phyloP scores from a whole-genome alignment of 2,113 vertebrate genomes.

The Cottus gobio region DNA sequence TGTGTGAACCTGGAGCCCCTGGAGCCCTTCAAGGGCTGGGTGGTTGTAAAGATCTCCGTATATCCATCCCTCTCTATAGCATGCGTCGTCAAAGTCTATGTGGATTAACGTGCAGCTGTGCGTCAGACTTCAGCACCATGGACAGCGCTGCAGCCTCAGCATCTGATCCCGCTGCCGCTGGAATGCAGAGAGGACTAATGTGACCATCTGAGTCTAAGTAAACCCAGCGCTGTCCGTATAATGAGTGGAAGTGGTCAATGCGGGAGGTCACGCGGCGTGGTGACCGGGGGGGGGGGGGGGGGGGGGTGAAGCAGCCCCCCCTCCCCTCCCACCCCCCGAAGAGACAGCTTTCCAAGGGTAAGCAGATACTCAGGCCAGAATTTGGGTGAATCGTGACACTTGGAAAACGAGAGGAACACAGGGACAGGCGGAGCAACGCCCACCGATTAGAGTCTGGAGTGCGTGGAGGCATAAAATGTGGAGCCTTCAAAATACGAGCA shows the following conservation, averaged over 20 bases:
- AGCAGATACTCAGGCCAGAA: constrained; percentile 19
- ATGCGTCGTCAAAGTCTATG: neutral
- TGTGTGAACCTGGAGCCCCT: neutral
- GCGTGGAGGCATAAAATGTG: constrained; percentile 47
- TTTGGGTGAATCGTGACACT: constrained; percentile 69
- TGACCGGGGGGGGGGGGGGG: neutral
- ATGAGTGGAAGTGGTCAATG: constrained; percentile 66
- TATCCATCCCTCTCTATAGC: neutral
- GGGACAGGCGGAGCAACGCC: constrained; percentile 64
- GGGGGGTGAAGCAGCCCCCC: neutral
- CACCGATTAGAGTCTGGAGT: constrained; percentile 51
- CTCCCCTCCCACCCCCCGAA: neutral
- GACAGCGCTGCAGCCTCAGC: constrained; percentile 61
- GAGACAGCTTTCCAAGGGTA: constrained; percentile 20
- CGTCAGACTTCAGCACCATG: constrained; percentile 60
- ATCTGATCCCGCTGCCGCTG: neutral
- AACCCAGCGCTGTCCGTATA: constrained; percentile 4
- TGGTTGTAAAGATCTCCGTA: neutral
- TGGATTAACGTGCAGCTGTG: neutral
- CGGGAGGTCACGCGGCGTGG: constrained; percentile 47
- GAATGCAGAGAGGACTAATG: constrained; percentile 3
- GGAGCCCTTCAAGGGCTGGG: neutral
- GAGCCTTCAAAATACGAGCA: constrained; percentile 48
- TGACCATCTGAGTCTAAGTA: constrained; percentile 4
- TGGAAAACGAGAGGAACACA: constrained; percentile 17